Evolutionary conservation across 2,113 vertebrate genomes (phyloP).

Genomic region (Poeciliopsis turrubarensis): DNA sequence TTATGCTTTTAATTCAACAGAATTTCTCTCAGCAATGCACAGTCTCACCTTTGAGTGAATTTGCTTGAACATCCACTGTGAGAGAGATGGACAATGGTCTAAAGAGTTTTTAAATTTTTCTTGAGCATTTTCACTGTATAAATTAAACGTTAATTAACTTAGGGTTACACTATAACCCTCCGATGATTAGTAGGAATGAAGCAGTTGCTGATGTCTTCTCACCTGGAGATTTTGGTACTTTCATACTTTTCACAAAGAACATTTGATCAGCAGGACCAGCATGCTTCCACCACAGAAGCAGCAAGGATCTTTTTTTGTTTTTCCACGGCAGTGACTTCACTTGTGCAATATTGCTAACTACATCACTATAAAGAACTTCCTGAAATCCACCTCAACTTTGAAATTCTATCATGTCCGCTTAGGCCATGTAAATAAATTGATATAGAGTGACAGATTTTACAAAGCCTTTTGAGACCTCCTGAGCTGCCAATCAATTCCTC

Average conservation of each 20-base stretch:
- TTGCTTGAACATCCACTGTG: not conserved
- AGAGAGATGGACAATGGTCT: not conserved
- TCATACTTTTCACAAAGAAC: too few species aligned
- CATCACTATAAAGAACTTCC: not conserved
- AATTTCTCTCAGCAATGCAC: not conserved
- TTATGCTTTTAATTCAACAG: not conserved
- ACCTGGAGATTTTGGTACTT: too few species aligned
- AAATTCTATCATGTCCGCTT: slow-evolving; percentile 38
- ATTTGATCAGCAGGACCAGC: not conserved
- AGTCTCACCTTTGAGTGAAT: not conserved
- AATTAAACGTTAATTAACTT: too few species aligned
- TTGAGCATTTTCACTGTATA: too few species aligned
- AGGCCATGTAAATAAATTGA: slow-evolving; percentile 47
- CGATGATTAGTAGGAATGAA: too few species aligned
- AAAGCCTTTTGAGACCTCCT: slow-evolving; percentile 56
- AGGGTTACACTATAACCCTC: too few species aligned
- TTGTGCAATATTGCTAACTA: not conserved
- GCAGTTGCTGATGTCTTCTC: too few species aligned
- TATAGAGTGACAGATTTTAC: slow-evolving; percentile 62
- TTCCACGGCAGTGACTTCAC: not conserved
- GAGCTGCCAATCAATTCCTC: slow-evolving; percentile 63
- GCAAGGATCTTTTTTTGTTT: not conserved
- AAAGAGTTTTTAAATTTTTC: not conserved
- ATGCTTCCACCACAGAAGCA: not conserved
- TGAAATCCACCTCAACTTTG: slow-evolving; percentile 1